A percentile compares a stretch with the other conserved stretches of the same genome.
phyloP scores from a whole-genome alignment of 2,797 vertebrate genomes.

The Erithacus rubecula region DNA sequence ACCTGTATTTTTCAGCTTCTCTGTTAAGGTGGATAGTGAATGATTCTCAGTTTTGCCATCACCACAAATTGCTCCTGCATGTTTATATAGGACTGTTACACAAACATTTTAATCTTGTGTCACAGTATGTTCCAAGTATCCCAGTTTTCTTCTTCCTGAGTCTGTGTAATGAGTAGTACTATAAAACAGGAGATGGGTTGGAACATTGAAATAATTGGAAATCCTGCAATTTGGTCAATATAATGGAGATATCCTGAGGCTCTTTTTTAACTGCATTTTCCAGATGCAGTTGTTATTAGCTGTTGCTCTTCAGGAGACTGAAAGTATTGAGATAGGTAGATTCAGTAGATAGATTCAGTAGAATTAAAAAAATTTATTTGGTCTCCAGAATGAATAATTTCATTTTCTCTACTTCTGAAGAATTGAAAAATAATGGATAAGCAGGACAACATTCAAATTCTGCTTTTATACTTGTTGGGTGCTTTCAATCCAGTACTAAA shows the following conservation, averaged over 20 bases:
- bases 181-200: not conserved
- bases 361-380: not conserved
- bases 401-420: not conserved
- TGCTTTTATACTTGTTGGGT: not conserved
- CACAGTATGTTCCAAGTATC: not conserved
- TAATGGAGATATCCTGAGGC: not conserved
- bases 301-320: not conserved
- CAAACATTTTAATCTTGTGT: not conserved
- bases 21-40: not conserved
- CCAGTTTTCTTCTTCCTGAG: not conserved
- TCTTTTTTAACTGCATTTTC: not conserved
- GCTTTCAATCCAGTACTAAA: not conserved
- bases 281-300: not conserved
- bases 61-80: not conserved
- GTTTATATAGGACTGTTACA: not conserved
- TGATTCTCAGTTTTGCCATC: not conserved
- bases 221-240: not conserved
- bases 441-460: not conserved
- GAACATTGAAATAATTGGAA: not conserved
- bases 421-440: not conserved
- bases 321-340: not conserved
- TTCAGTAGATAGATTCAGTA: not conserved
- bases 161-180: not conserved
- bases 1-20: not conserved
- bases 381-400: not conserved